These are phyloP conservation scores for Eumeta japonica DNA, from an alignment of 1,140 invertebrate genomes.

Conservation along the genomic window DNA sequence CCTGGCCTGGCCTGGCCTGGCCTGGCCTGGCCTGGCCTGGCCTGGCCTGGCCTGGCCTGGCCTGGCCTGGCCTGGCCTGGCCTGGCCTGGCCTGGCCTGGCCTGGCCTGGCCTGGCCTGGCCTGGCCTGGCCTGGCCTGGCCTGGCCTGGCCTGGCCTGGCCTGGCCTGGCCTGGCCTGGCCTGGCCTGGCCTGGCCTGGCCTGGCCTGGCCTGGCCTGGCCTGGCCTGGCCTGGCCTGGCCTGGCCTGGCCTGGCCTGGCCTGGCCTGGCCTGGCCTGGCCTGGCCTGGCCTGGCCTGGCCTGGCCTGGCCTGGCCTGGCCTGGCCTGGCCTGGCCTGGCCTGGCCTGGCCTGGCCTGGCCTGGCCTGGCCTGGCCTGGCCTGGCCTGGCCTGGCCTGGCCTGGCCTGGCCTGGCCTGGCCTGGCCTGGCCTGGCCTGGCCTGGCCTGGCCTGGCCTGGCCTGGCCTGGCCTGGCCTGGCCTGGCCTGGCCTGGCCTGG, in stretches of 20 bases:
- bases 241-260: slow-evolving; percentile 13
- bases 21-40: slow-evolving; percentile 1
- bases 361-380: slow-evolving; percentile 1
- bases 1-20: slow-evolving; percentile 1
- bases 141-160: slow-evolving; percentile 1
- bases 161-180: slow-evolving; percentile 2
- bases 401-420: slow-evolving; percentile 3
- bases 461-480: slow-evolving; percentile 1
- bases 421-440: neutral
- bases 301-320: slow-evolving; percentile 1
- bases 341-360: slow-evolving; percentile 1
- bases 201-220: slow-evolving; percentile 1
- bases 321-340: slow-evolving; percentile 1
- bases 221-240: slow-evolving; percentile 8
- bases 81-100: slow-evolving; percentile 1
- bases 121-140: slow-evolving; percentile 3
- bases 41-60: slow-evolving; percentile 1
- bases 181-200: slow-evolving; percentile 1
- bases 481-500: neutral
- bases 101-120: slow-evolving; percentile 3
- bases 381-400: slow-evolving; percentile 1
- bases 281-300: slow-evolving; percentile 1
- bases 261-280: neutral
- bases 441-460: neutral
- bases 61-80: slow-evolving; percentile 1